phyloP scores from a whole-genome alignment of 2,113 vertebrate species.

The Pongo pygmaeus region DNA sequence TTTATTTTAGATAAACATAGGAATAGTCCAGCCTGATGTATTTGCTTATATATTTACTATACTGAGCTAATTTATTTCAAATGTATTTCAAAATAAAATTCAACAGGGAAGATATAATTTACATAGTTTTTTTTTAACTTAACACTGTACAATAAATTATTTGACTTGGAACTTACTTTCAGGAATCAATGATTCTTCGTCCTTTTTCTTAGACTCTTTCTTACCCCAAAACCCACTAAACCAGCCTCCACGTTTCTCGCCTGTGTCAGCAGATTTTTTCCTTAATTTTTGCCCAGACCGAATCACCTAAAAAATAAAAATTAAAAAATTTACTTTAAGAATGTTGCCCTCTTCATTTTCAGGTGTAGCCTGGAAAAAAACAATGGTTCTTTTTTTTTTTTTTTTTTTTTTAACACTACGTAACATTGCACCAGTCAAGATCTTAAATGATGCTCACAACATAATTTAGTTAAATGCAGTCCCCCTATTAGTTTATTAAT shows the following conservation, averaged over 20 bases:
- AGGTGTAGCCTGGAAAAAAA: background rate
- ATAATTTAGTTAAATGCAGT: background rate
- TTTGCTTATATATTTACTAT: background rate
- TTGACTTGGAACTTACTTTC: constrained; percentile 86
- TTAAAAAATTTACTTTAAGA: background rate
- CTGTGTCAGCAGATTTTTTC: constrained; percentile 86
- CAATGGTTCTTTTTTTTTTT: background rate
- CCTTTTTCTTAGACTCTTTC: constrained; percentile 91
- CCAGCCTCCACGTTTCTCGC: constrained; percentile 92
- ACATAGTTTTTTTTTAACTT: background rate
- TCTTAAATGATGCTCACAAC: background rate
- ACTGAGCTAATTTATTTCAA: background rate
- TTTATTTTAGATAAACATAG: constrained; percentile 25
- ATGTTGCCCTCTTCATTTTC: background rate
- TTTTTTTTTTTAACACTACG: background rate
- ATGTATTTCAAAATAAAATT: constrained; percentile 11
- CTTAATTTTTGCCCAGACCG: constrained; percentile 93
- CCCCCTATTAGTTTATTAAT: background rate
- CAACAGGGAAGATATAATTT: background rate
- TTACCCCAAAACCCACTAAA: constrained; percentile 92
- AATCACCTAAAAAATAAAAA: constrained; percentile 87
- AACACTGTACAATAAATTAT: background rate
- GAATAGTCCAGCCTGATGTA: background rate
- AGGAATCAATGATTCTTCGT: constrained; percentile 85
- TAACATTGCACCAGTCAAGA: background rate